Conservation (phyloP, 1,140 invertebrate genomes). For the Drosophila nikananu region DNA sequence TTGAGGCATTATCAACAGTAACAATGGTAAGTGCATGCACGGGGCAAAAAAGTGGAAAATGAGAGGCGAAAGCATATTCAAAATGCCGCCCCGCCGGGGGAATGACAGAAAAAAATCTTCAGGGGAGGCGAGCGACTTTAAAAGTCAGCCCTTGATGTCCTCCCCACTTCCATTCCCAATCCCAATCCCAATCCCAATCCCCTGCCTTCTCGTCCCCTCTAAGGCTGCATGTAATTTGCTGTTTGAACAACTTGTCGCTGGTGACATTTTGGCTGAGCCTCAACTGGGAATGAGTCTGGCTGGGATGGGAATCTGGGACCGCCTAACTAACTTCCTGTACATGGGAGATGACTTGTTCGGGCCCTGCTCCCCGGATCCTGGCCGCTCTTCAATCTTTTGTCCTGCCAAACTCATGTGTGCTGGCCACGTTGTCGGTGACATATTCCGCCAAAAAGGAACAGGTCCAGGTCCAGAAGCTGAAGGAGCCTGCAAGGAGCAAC, state of each 20-base stretch:
- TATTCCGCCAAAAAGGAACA: conserved; percentile 68
- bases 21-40: conserved; percentile 19
- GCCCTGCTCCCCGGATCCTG: conserved; percentile 10
- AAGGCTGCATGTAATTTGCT: conserved; percentile 58
- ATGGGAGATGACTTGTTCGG: conserved; percentile 80
- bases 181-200: neutral
- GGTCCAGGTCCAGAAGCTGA: conserved; percentile 14
- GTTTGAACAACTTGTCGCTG: conserved; percentile 71
- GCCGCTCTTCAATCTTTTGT: conserved; percentile 71
- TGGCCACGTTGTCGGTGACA: conserved; percentile 68
- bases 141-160: conserved; percentile 8
- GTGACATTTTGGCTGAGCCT: conserved; percentile 73
- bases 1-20: conserved; percentile 43
- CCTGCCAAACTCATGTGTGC: conserved; percentile 57
- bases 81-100: conserved; percentile 33
- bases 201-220: neutral
- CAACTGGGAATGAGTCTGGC: conserved; percentile 30
- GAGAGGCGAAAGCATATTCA: conserved; percentile 39
- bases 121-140: conserved; percentile 35
- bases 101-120: conserved; percentile 29
- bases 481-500: conserved; percentile 32
- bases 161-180: neutral
- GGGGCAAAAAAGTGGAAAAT: conserved; percentile 31
- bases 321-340: conserved; percentile 81
- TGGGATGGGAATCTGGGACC: conserved; percentile 36